These are phyloP conservation scores for Tetrax tetrax DNA, from an alignment of 2,113 vertebrate genomes.

Conservation along the genomic window DNA sequence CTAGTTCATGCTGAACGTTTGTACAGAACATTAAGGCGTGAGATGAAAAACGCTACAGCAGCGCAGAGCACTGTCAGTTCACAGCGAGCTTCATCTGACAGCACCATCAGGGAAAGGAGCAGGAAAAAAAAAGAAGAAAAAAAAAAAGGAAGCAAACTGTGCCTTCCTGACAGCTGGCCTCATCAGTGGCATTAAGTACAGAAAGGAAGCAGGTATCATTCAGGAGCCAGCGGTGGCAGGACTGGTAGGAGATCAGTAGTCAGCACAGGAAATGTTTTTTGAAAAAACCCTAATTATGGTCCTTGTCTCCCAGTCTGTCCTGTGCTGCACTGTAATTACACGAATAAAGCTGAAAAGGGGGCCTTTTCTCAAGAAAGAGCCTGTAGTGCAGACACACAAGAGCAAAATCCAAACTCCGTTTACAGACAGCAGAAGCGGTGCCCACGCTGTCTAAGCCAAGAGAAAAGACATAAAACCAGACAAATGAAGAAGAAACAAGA, in stretches of 20 bases:
- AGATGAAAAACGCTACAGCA: background rate
- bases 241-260: background rate
- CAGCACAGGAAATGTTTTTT: background rate
- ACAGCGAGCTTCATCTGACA: background rate
- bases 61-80: background rate
- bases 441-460: background rate
- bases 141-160: background rate
- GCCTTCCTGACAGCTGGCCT: background rate
- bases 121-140: background rate
- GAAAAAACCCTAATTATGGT: background rate
- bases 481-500: background rate
- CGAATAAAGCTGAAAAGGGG: background rate
- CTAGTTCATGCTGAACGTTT: background rate
- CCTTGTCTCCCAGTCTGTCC: background rate
- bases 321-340: constrained; percentile 3
- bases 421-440: background rate
- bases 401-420: background rate
- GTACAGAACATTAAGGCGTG: background rate
- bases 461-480: background rate
- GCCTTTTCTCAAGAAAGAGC: background rate
- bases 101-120: background rate
- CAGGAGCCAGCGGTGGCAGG: background rate
- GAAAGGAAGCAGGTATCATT: background rate
- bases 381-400: background rate
- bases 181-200: background rate